Conservation (phyloP, 2,888 invertebrate species). For the Mythimna impura region DNA sequence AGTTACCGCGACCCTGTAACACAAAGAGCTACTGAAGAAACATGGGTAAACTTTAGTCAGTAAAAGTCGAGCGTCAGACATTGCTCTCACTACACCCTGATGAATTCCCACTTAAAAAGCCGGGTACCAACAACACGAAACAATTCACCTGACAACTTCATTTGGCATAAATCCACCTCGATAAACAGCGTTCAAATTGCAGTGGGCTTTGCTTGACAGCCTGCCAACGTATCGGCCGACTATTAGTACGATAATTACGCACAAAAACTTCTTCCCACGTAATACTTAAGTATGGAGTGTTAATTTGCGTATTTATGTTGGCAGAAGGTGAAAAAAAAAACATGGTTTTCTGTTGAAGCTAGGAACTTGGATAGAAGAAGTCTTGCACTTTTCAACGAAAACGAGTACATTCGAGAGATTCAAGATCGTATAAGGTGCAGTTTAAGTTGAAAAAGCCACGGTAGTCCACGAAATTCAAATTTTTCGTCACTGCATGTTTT, state of each 20-base stretch:
- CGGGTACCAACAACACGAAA: slow-evolving; percentile 6
- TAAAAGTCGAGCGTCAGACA: too few relatives aligned
- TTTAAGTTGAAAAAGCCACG: too few relatives aligned
- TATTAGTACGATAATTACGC: slow-evolving; percentile 36
- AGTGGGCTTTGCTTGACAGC: slow-evolving; percentile 26
- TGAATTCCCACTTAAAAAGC: background rate
- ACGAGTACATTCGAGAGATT: too few relatives aligned
- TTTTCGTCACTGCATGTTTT: too few relatives aligned
- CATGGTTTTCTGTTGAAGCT: background rate
- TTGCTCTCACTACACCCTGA: too few relatives aligned
- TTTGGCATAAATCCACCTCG: slow-evolving; percentile 52
- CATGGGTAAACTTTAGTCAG: too few relatives aligned
- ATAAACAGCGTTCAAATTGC: slow-evolving; percentile 28
- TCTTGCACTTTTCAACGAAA: too few relatives aligned
- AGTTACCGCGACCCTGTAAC: too few relatives aligned
- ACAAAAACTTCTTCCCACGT: slow-evolving; percentile 40
- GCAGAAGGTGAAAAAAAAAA: slow-evolving; percentile 15
- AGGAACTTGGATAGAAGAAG: background rate
- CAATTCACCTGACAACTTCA: slow-evolving; percentile 9
- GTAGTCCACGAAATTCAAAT: too few relatives aligned
- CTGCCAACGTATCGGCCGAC: slow-evolving; percentile 41
- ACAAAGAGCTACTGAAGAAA: too few relatives aligned
- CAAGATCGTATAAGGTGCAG: too few relatives aligned
- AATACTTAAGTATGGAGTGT: slow-evolving; percentile 27
- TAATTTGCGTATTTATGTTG: slow-evolving; percentile 14